Evolutionary conservation across 2,888 invertebrate species (phyloP).

Genomic region (Microdon myrmicae): DNA sequence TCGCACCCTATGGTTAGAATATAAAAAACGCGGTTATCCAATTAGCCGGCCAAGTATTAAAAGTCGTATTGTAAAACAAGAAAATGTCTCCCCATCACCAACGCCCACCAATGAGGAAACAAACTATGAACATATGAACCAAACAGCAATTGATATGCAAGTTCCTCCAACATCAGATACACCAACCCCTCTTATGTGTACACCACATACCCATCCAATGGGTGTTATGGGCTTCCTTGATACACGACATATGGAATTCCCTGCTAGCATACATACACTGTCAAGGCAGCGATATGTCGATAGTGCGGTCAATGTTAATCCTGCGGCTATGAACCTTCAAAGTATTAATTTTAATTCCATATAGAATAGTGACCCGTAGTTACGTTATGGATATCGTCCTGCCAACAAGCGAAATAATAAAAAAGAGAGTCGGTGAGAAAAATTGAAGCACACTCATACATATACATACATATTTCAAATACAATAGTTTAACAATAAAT

Average conservation of each 20-base stretch:
- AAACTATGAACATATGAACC: constrained; percentile 65
- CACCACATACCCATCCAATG: constrained; percentile 73
- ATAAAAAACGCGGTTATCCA: constrained; percentile 85
- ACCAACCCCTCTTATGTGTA: constrained; percentile 71
- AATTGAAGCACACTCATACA: constrained; percentile 18
- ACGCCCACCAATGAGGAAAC: constrained; percentile 66
- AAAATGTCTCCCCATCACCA: constrained; percentile 73
- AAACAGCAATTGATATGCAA: constrained; percentile 66
- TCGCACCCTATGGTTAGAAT: constrained; percentile 85
- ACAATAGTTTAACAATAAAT: constrained; percentile 32
- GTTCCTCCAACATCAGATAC: constrained; percentile 67
- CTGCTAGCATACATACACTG: constrained; percentile 72
- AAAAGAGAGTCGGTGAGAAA: constrained; percentile 12
- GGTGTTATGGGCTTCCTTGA: constrained; percentile 78
- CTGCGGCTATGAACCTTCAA: constrained; percentile 76
- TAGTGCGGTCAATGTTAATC: constrained; percentile 68
- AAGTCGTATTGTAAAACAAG: constrained; percentile 77
- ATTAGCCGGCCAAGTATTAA: constrained; percentile 83
- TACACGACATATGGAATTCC: constrained; percentile 76
- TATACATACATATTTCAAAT: constrained; percentile 26
- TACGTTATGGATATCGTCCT: constrained; percentile 13
- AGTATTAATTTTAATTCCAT: constrained; percentile 82
- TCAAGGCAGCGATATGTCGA: constrained; percentile 67
- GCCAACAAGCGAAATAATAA: constrained; percentile 9
- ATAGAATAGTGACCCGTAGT: constrained; percentile 68